A percentile compares a stretch with the other conserved stretches of the same genome.
phyloP scores from a whole-genome alignment of 1,140 invertebrate genomes.

The Leguminivora glycinivorella region DNA sequence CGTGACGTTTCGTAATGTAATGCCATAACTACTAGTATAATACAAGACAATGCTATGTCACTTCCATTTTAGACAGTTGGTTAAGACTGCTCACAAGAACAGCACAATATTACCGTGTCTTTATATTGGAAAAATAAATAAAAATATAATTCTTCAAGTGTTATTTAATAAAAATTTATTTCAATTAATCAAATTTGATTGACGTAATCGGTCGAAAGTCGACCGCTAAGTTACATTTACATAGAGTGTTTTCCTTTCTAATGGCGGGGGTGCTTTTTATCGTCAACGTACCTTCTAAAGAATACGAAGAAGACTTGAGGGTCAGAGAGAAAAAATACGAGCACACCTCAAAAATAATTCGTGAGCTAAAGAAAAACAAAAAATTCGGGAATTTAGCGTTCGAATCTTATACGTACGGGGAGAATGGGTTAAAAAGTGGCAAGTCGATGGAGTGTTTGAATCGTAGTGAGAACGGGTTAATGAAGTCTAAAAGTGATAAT shows the following conservation, averaged over 20 bases:
- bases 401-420: constrained; percentile 30
- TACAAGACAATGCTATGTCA: constrained; percentile 18
- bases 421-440: constrained; percentile 37
- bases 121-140: neutral
- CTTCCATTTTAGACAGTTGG: constrained; percentile 4
- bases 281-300: constrained; percentile 48
- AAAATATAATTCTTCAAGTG: no score
- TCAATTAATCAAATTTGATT: no score
- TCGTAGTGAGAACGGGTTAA: constrained; percentile 25
- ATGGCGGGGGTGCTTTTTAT: constrained; percentile 58
- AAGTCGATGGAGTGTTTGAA: constrained; percentile 44
- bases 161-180: no score
- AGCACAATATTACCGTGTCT: neutral
- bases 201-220: no score
- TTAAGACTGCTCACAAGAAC: constrained; percentile 6
- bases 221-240: neutral
- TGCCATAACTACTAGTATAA: constrained; percentile 15
- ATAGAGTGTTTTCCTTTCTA: neutral
- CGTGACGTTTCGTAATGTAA: constrained; percentile 38
- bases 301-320: constrained; percentile 50
- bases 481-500: constrained; percentile 41
- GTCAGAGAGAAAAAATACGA: constrained; percentile 39
- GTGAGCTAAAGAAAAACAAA: constrained; percentile 40
- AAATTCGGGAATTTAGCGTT: constrained; percentile 32
- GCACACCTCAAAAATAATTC: constrained; percentile 36